phyloP scores from a whole-genome alignment of 37 sponge, comb jelly and placozoan genomes.

The Geodia barretti region DNA sequence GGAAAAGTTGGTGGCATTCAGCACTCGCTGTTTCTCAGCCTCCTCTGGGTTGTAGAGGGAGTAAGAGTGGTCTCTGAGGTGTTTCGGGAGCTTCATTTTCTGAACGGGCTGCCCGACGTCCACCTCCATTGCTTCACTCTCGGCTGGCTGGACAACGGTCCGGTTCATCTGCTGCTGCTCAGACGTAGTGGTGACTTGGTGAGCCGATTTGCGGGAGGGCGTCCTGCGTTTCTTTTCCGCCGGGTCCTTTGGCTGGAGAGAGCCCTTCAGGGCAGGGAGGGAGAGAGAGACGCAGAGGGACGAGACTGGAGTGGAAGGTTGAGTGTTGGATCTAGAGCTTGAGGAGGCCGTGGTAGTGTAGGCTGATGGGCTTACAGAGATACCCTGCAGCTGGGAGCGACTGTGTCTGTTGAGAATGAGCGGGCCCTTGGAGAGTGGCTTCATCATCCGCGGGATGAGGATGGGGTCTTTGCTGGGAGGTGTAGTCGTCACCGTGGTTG shows the following conservation, averaged over 20 bases:
- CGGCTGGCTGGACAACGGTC: conserved; percentile 19
- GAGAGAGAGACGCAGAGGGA: background rate
- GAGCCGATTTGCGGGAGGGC: background rate
- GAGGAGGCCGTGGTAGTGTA: background rate
- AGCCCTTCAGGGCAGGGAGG: background rate
- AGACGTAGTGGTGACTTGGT: background rate
- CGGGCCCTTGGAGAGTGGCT: conserved; percentile 20
- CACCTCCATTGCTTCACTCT: conserved; percentile 50
- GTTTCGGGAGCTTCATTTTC: conserved; percentile 34
- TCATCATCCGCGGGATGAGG: background rate
- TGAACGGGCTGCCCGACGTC: conserved; percentile 68
- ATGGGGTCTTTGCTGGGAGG: background rate
- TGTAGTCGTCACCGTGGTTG: background rate
- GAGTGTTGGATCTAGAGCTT: background rate
- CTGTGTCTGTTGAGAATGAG: background rate
- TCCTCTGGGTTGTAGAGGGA: conserved; percentile 71
- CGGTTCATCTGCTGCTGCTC: background rate
- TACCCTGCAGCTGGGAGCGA: background rate
- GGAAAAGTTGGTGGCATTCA: background rate
- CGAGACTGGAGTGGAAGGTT: background rate
- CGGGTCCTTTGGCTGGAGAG: background rate
- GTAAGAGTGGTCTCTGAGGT: conserved; percentile 67
- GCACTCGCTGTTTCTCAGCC: conserved; percentile 12
- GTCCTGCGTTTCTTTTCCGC: background rate
- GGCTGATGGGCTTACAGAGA: background rate